Conservation (phyloP, 1,140 invertebrate genomes). For the Babylonia areolata region DNA sequence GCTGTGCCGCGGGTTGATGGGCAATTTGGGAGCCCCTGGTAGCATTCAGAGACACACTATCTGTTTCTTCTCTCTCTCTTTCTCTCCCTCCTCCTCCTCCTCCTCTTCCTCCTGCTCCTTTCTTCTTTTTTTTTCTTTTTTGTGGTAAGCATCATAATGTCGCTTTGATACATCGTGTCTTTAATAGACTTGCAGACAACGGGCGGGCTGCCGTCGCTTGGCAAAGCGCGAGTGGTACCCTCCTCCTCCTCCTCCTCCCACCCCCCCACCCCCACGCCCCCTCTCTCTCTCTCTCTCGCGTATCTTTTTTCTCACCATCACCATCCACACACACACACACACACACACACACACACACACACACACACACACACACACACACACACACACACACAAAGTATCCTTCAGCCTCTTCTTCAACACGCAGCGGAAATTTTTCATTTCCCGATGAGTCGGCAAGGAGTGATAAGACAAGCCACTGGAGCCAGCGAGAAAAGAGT, state of each 20-base stretch:
- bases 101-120: no score
- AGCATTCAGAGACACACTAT: not conserved
- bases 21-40: not conserved
- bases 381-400: not conserved
- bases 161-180: not conserved
- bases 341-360: no score
- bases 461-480: not conserved
- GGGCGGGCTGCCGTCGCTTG: no score
- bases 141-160: no score
- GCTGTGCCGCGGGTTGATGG: not conserved
- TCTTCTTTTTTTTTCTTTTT: not conserved
- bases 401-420: not conserved
- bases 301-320: no score
- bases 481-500: not conserved
- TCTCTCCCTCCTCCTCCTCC: not conserved
- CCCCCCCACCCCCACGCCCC: not conserved
- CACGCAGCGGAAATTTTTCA: constrained; percentile 15
- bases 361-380: no score
- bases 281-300: not conserved
- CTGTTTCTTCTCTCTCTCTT: not conserved
- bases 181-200: not conserved
- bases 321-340: no score
- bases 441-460: not conserved
- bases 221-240: not conserved
- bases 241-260: not conserved